Evolutionary conservation across 2,113 vertebrate genomes (phyloP), one percentile per base, ranked within the genome.

Genomic region (Syngnathus typhle): DNA sequence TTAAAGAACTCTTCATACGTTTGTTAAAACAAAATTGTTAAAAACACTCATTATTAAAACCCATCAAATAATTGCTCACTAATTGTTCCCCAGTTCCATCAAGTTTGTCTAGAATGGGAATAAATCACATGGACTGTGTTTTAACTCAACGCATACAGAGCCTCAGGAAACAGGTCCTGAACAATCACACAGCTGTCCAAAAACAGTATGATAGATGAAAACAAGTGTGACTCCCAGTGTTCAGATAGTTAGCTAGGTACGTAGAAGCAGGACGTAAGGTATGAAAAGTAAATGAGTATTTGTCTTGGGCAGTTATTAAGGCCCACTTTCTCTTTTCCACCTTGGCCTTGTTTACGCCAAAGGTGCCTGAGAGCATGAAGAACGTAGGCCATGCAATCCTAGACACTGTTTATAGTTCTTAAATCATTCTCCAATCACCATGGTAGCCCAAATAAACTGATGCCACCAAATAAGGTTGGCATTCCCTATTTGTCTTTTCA

Each of bases 301-400:
- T 38, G 27, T 27, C 27, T 36, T 38, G 4, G 37, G 15, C 27
- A 36, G 2, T 36, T 64, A 82, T 36, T 64, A 82, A 82, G 76
- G 64, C 41, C 66, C 49, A 62, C 59, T 15, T 60, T 79, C 44
- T 10, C 13, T 10, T 44, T 36, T 23, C 37, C 39, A 2, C 49
- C 69, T 73, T 62, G 23, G 70, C 76, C 78, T 75, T 74, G 79
- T 78, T 82, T 85, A 87, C 85, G 77, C 65, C 54, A 32, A 56
- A 36, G 32, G 55, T 80, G 75, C 73, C 76, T 21, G 61, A 75
- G 36, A 69, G 68, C 67, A 66, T 70, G 67, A 63, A 64, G 74
- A 79, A 87, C 84, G 76, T 82, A 83, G 78, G 76, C 83, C 19
- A 74, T 78, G 70, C 73, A 72, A 83, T 77, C 78, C 63, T 64